Conservation (phyloP, 2,797 vertebrate genomes). For the Pyrrhura leucotis region DNA sequence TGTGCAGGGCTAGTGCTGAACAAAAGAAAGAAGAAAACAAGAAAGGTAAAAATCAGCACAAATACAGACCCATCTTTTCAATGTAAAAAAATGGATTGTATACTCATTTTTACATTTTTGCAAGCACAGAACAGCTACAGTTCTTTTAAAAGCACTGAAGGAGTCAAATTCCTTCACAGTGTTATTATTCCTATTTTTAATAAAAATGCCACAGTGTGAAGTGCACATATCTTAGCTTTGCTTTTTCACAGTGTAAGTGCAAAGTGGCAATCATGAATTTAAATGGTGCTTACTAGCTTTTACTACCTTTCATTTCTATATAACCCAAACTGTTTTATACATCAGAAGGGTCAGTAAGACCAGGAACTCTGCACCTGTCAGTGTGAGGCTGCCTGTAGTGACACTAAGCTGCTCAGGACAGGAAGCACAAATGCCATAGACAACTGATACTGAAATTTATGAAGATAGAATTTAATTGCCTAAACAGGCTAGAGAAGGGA, state of each 20-base stretch:
- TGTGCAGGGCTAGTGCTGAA: background rate
- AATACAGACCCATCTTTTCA: background rate
- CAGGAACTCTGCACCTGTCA: background rate
- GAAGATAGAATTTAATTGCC: background rate
- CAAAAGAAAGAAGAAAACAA: background rate
- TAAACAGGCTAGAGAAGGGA: background rate
- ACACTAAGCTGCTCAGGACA: constrained; percentile 7
- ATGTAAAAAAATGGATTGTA: background rate
- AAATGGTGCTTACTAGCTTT: background rate
- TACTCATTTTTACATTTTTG: background rate
- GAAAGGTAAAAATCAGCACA: background rate
- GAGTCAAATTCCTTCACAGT: background rate
- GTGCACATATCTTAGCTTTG: background rate
- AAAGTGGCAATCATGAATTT: background rate
- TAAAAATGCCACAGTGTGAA: background rate
- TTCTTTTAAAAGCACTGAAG: constrained; percentile 1
- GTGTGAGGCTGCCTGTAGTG: background rate
- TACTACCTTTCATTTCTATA: constrained; percentile 10
- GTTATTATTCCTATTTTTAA: constrained; percentile 6
- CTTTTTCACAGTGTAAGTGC: background rate
- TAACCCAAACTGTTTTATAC: constrained; percentile 3
- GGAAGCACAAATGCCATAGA: background rate
- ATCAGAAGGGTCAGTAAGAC: background rate
- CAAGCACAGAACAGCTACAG: background rate
- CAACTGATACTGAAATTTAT: background rate